Conservation (phyloP, 2,888 invertebrate species). For the Euclidia mi region DNA sequence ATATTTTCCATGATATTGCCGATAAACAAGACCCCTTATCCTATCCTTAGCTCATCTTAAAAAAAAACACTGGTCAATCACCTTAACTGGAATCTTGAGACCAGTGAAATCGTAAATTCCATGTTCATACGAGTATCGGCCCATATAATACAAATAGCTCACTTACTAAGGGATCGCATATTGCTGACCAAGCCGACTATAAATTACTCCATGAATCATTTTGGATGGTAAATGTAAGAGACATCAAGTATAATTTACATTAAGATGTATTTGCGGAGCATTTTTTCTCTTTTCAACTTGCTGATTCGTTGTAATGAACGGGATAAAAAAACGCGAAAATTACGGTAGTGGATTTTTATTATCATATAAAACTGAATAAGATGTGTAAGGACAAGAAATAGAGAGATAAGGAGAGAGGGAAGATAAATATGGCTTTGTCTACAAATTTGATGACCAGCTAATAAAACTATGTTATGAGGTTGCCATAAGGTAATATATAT, state of each 20-base stretch:
- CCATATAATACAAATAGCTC: slow-evolving; percentile 58
- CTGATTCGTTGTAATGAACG: slow-evolving; percentile 8
- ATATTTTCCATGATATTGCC: too few species aligned
- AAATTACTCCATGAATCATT: slow-evolving; percentile 71
- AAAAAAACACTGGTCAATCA: slow-evolving; percentile 52
- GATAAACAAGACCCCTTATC: slow-evolving; percentile 15
- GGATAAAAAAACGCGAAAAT: neutral
- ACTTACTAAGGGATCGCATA: slow-evolving; percentile 53
- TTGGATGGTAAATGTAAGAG: slow-evolving; percentile 54
- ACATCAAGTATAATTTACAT: slow-evolving; percentile 43
- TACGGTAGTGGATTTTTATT: too few species aligned
- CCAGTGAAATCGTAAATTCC: slow-evolving; percentile 54
- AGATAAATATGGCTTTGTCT: too few species aligned
- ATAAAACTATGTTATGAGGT: too few species aligned
- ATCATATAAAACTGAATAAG: too few species aligned
- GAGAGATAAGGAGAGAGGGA: too few species aligned
- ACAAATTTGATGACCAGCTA: too few species aligned
- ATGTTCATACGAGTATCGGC: slow-evolving; percentile 32
- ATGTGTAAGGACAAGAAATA: too few species aligned
- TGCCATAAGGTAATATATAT: too few species aligned
- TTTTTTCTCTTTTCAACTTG: slow-evolving; percentile 15
- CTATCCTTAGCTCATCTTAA: too few species aligned
- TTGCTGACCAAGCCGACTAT: slow-evolving; percentile 65
- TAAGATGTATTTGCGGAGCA: slow-evolving; percentile 15
- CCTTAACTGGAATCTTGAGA: slow-evolving; percentile 27